Evolutionary conservation across 2,113 vertebrate genomes (phyloP).

Genomic region (Rhabdomys dilectus): DNA sequence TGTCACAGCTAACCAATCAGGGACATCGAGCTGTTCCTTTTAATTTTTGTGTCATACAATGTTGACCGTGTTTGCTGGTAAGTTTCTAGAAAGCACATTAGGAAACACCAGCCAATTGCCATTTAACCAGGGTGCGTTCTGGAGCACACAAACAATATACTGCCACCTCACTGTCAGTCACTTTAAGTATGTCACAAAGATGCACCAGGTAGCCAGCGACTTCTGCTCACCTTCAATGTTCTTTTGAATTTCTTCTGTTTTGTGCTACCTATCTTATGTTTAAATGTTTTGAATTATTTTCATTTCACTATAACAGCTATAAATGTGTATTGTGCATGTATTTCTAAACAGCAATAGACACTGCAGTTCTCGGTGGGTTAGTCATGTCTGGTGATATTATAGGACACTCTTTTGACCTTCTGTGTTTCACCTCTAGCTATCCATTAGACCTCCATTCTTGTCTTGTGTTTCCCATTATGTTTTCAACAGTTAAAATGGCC

Average conservation of each 20-base stretch:
- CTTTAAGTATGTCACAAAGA: slow-evolving; percentile 64
- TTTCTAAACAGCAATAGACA: slow-evolving; percentile 53
- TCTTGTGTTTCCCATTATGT: slow-evolving; percentile 34
- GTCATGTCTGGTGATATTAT: background rate
- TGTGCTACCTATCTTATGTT: slow-evolving; percentile 19
- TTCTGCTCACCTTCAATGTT: background rate
- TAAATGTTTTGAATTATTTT: slow-evolving; percentile 43
- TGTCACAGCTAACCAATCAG: slow-evolving; percentile 62
- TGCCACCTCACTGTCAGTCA: slow-evolving; percentile 43
- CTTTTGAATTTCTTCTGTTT: background rate
- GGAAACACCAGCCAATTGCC: slow-evolving; percentile 57
- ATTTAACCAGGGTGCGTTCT: slow-evolving; percentile 58
- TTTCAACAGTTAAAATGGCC: slow-evolving; percentile 49
- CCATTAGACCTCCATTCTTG: background rate
- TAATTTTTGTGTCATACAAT: slow-evolving; percentile 72
- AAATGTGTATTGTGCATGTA: slow-evolving; percentile 1
- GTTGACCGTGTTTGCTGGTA: slow-evolving; percentile 62
- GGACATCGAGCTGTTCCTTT: slow-evolving; percentile 67
- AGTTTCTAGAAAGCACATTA: slow-evolving; percentile 33
- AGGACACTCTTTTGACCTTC: background rate
- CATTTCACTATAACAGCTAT: slow-evolving; percentile 48
- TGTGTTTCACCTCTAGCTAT: slow-evolving; percentile 42
- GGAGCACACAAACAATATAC: slow-evolving; percentile 24
- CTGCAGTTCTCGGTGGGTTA: slow-evolving; percentile 21
- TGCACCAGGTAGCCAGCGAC: background rate